These are phyloP conservation scores for Anarrhichthys ocellatus DNA, from an alignment of 2,113 vertebrate species.

Conservation along the genomic window DNA sequence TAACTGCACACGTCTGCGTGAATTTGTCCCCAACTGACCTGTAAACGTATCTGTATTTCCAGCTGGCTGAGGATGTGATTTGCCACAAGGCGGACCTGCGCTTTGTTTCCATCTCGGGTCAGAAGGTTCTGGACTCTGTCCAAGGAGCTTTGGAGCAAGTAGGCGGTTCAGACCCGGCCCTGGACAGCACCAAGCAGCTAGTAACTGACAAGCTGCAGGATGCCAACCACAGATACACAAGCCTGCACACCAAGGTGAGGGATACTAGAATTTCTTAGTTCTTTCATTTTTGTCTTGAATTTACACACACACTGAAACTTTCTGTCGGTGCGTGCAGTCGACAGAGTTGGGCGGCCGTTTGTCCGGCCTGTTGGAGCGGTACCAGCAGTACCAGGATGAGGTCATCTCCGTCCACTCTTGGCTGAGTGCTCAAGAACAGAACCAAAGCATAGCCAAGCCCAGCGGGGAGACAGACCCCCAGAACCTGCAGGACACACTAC, in stretches of 20 bases:
- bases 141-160: constrained; percentile 78
- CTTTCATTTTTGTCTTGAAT: neutral
- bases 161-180: constrained; percentile 67
- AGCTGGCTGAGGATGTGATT: constrained; percentile 94
- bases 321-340: constrained; percentile 81
- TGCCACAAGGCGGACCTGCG: constrained; percentile 98
- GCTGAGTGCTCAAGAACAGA: constrained; percentile 88
- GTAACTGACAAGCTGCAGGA: constrained; percentile 90
- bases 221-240: constrained; percentile 87
- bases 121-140: constrained; percentile 92
- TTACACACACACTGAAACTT: neutral
- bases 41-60: neutral
- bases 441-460: constrained; percentile 80
- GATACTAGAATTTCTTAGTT: no score
- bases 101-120: constrained; percentile 94
- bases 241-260: constrained; percentile 90
- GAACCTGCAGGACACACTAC: constrained; percentile 87
- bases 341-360: constrained; percentile 88
- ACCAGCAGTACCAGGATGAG: constrained; percentile 93
- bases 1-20: neutral
- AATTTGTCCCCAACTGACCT: neutral
- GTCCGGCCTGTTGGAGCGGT: constrained; percentile 87
- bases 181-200: constrained; percentile 79
- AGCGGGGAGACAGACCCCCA: constrained; percentile 87
- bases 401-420: constrained; percentile 87